These are phyloP conservation scores for Paracentrotus lividus DNA, from an alignment of 53 echinoderm and acorn worm species.

Conservation along the genomic window DNA sequence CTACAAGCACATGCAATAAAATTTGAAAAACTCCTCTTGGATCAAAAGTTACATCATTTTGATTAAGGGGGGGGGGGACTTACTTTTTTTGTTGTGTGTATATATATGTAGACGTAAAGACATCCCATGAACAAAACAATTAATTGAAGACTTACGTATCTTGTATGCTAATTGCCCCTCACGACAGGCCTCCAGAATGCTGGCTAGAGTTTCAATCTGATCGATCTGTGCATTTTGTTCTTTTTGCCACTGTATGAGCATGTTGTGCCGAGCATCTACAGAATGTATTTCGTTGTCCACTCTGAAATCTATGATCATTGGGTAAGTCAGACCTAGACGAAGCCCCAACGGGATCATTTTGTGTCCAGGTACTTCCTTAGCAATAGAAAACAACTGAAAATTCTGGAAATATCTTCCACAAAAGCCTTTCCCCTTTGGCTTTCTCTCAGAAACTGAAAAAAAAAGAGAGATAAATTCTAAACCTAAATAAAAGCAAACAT, in stretches of 20 bases:
- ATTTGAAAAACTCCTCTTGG: too few species aligned
- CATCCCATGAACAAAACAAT: background rate
- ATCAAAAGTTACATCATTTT: too few species aligned
- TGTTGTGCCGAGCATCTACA: background rate
- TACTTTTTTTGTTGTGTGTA: background rate
- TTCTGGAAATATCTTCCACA: conserved; percentile 3
- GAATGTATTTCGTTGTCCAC: background rate
- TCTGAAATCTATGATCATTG: background rate
- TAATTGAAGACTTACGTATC: background rate
- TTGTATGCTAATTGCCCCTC: background rate
- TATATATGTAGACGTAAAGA: background rate
- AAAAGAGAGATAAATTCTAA: too few species aligned
- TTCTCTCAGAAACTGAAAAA: background rate
- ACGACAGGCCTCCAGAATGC: conserved; percentile 36
- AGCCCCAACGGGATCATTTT: conserved; percentile 28
- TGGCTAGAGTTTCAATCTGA: conserved; percentile 21
- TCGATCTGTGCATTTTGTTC: background rate
- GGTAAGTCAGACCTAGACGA: conserved; percentile 2
- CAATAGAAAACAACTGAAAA: background rate
- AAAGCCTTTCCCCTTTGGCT: background rate
- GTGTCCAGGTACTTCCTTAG: background rate
- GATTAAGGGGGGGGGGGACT: background rate
- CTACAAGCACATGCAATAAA: too few species aligned
- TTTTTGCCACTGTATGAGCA: background rate
- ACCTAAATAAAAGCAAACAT: too few species aligned